Evolutionary conservation across 2,113 vertebrate species (phyloP).

Genomic region (Aleadryas rufinucha): DNA sequence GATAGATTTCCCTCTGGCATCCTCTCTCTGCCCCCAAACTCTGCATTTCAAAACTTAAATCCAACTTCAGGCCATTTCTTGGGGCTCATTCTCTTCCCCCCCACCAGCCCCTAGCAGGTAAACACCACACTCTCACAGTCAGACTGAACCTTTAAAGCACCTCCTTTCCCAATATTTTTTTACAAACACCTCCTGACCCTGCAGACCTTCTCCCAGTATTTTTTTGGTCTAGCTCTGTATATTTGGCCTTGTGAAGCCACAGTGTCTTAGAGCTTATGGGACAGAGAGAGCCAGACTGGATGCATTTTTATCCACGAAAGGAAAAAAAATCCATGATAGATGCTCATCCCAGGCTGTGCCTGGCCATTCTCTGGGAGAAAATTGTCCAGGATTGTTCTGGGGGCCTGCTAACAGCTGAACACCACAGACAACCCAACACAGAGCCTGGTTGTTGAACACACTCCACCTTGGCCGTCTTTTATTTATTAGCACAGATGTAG

Average conservation of each 20-base stretch:
- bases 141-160: not conserved
- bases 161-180: not conserved
- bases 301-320: not conserved
- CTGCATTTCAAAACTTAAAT: accelerated
- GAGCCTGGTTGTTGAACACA: no score
- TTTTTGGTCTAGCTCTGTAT: not conserved
- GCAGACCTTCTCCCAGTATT: not conserved
- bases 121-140: not conserved
- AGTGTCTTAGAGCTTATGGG: not conserved
- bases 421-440: not conserved
- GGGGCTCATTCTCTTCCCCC: not conserved
- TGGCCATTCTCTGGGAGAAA: not conserved
- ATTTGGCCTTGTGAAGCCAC: not conserved
- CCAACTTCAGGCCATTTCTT: not conserved
- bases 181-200: not conserved
- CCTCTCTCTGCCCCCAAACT: not conserved
- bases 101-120: not conserved
- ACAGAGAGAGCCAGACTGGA: not conserved
- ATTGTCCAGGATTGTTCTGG: not conserved
- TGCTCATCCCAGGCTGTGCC: not conserved
- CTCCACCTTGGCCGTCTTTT: not conserved
- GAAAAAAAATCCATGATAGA: not conserved
- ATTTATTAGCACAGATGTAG: slow-evolving; percentile 13
- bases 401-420: not conserved
- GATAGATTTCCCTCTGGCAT: not conserved